Evolutionary conservation across 2,797 vertebrate species (phyloP), one percentile per base, ranked within the genome.

Genomic region (Acipenser oxyrinchus): DNA sequence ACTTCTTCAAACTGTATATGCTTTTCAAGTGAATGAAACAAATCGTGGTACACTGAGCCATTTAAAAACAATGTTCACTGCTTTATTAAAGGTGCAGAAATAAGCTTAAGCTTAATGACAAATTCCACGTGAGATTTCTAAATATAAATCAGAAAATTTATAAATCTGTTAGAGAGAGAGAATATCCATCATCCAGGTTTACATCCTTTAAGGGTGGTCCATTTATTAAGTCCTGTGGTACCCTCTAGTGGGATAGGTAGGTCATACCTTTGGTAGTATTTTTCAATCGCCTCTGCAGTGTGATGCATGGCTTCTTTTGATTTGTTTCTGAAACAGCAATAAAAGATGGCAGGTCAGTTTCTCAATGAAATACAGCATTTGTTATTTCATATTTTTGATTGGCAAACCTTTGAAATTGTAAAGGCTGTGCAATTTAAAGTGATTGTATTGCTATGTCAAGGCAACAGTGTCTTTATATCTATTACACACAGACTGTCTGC

Each of bases 271-370:
- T 91, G 88, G 79, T 96, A 98, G 79, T 96, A 91, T 81, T 69
- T 83, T 86, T 94, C 92, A 65, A 91, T 85, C 59, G 89, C 89
- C 72, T 96, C 94, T 58, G 87, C 81, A 66, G 88, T 81, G 66
- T 96, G 94, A 83, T 95, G 94, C 89, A 79, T 95, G 82, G 60
- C 91, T 96, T 84, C 88, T 94, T 88, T 96, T 98, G 79, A 91
- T 95, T 77, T 93, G 86, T 87, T 97, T 97, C 94, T 98, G 80
- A 77, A 81, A 83, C 66, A 71, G 69, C 2, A 6, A 62, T 68
- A 69, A n/a, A 15, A 65, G 11, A 57, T 7, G 7, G 65, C 15
- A 71, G n/a, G 2, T 6, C 6, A 1, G 23, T 18, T 18, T 13
- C 48, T 62, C 66, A 4, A 37, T 37, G 23, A 37, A 37, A 37